These are phyloP conservation scores for Leptobrachium ailaonicum DNA, from an alignment of 2,113 vertebrate genomes.

Conservation along the genomic window DNA sequence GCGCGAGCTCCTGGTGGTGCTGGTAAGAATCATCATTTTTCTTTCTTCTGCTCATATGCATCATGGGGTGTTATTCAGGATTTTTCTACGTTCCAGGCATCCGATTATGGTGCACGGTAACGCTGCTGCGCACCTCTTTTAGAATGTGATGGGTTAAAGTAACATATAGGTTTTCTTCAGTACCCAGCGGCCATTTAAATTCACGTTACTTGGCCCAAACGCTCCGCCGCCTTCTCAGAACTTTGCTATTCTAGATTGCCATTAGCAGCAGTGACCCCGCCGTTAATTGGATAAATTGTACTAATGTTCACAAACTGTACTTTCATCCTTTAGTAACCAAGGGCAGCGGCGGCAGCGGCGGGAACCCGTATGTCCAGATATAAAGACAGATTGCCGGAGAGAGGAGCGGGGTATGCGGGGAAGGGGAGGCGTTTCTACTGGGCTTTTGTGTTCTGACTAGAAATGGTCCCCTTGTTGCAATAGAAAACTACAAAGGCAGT, in stretches of 20 bases:
- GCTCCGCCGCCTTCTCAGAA: neutral
- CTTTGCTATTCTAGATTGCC: neutral
- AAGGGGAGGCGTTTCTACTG: slow-evolving; percentile 9
- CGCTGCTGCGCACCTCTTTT: too few species aligned
- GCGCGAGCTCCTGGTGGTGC: too few species aligned
- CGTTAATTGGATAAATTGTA: slow-evolving; percentile 27
- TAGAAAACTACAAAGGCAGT: slow-evolving; percentile 51
- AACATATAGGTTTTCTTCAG: too few species aligned
- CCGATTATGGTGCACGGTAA: too few species aligned
- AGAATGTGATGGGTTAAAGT: too few species aligned
- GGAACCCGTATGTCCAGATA: neutral
- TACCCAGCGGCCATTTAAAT: neutral
- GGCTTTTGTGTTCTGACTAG: slow-evolving; percentile 49
- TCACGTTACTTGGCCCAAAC: neutral
- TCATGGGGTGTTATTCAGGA: too few species aligned
- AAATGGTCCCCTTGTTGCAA: slow-evolving; percentile 39
- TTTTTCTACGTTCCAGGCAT: too few species aligned
- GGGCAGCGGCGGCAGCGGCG: slow-evolving; percentile 13
- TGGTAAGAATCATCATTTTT: too few species aligned
- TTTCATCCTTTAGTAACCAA: slow-evolving; percentile 35
- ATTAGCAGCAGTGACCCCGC: neutral
- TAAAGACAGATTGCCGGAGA: neutral
- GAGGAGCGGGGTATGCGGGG: neutral
- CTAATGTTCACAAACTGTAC: slow-evolving; percentile 7
- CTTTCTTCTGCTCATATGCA: too few species aligned